These are phyloP conservation scores for Monoplex corrugatus DNA, from an alignment of 2,888 invertebrate species.

Conservation along the genomic window DNA sequence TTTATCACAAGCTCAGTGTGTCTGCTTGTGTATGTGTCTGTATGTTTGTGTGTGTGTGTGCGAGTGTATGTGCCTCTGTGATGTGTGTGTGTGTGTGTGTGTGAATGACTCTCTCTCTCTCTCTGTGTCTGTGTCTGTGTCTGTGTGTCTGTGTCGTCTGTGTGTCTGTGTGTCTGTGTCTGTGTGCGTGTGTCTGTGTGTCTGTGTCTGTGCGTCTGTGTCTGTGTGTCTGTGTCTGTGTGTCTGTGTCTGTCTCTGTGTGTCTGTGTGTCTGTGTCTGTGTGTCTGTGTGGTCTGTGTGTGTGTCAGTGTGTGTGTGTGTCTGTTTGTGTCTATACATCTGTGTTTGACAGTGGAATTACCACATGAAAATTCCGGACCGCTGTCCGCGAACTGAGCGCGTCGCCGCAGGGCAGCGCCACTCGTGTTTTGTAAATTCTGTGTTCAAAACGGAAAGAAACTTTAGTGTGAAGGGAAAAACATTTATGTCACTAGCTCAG, in stretches of 20 bases:
- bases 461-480: too few relatives aligned
- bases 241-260: constrained; percentile 36
- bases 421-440: too few relatives aligned
- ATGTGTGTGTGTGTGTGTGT: neutral
- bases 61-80: neutral
- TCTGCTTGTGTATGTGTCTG: neutral
- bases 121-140: neutral
- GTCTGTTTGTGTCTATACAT: too few relatives aligned
- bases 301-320: neutral
- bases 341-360: neutral
- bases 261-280: constrained; percentile 8
- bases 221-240: neutral
- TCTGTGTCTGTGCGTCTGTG: neutral
- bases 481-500: too few relatives aligned
- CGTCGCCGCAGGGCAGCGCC: too few relatives aligned
- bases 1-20: neutral
- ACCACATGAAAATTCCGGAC: neutral
- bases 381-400: too few relatives aligned
- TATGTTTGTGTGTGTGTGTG: neutral
- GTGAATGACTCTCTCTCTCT: neutral
- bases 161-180: constrained; percentile 1
- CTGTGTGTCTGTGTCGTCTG: neutral
- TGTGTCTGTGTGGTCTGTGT: neutral
- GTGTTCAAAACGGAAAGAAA: too few relatives aligned
- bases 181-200: neutral